Percentiles rank a stretch among this genome's conserved stretches.
Conservation (phyloP, 2,888 invertebrate genomes). For the Phyllotreta striolata region DNA sequence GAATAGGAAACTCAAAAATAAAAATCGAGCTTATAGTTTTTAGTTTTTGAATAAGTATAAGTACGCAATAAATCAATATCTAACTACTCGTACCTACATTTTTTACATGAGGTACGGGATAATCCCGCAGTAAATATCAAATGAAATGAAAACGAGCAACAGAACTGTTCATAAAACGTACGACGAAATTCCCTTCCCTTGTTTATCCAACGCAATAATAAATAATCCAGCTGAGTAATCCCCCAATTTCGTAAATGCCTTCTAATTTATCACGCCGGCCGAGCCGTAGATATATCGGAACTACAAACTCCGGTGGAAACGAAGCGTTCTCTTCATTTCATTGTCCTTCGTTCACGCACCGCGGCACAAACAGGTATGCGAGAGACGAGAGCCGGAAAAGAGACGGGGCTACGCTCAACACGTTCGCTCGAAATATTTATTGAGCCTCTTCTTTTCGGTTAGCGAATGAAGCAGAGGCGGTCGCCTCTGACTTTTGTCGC, state of each 20-base stretch:
- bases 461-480: constrained; percentile 14
- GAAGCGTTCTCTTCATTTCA: constrained; percentile 37
- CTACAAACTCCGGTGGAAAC: constrained; percentile 30
- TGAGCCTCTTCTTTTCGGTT: constrained; percentile 19
- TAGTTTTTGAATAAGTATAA: no score
- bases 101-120: no score
- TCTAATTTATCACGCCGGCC: constrained; percentile 15
- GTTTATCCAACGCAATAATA: not conserved
- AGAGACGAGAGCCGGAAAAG: constrained; percentile 30
- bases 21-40: no score
- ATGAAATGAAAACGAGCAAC: no score
- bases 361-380: constrained; percentile 34
- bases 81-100: no score
- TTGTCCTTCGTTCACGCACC: constrained; percentile 38
- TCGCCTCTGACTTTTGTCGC: no score
- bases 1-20: no score
- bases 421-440: constrained; percentile 23
- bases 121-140: no score
- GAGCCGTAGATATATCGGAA: constrained; percentile 32
- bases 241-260: constrained; percentile 13
- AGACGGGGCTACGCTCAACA: constrained; percentile 21
- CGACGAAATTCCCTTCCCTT: no score
- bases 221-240: constrained; percentile 16
- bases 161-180: no score
- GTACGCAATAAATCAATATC: no score